Conservation (phyloP, 1,140 invertebrate genomes). For the Drosophila auraria region DNA sequence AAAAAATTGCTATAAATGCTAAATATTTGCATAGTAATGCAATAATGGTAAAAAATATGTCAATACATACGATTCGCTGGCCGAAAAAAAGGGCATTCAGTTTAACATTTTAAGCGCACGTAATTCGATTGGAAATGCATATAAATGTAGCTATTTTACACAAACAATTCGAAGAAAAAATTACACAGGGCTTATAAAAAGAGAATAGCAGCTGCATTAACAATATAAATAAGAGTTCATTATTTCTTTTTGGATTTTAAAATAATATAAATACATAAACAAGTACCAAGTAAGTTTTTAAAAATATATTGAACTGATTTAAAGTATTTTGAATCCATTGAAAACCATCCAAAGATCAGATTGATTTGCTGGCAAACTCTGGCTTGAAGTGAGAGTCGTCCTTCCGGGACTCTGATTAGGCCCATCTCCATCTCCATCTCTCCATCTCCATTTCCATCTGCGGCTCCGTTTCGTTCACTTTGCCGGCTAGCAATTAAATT, state of each 20-base stretch:
- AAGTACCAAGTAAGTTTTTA: too few species aligned
- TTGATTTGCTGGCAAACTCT: neutral
- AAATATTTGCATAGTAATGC: conserved; percentile 17
- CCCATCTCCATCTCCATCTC: conserved; percentile 10
- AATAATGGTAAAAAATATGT: conserved; percentile 18
- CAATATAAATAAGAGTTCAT: too few species aligned
- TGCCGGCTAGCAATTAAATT: conserved; percentile 60
- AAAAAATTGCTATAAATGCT: neutral
- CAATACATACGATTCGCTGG: conserved; percentile 16
- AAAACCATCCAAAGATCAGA: neutral
- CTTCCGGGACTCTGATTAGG: conserved; percentile 12
- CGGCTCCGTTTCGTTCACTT: conserved; percentile 11
- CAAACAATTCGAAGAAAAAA: too few species aligned
- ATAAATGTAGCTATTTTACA: neutral
- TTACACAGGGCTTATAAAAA: too few species aligned
- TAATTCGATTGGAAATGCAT: neutral
- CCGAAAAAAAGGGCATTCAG: conserved; percentile 7
- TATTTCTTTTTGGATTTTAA: too few species aligned
- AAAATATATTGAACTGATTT: too few species aligned
- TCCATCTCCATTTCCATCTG: conserved; percentile 23
- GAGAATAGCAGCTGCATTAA: too few species aligned
- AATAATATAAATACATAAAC: too few species aligned
- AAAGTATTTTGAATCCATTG: too few species aligned
- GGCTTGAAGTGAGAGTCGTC: neutral
- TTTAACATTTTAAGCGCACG: neutral